These are phyloP conservation scores for Tinea semifulvella DNA, from an alignment of 2,888 invertebrate genomes.

Conservation along the genomic window DNA sequence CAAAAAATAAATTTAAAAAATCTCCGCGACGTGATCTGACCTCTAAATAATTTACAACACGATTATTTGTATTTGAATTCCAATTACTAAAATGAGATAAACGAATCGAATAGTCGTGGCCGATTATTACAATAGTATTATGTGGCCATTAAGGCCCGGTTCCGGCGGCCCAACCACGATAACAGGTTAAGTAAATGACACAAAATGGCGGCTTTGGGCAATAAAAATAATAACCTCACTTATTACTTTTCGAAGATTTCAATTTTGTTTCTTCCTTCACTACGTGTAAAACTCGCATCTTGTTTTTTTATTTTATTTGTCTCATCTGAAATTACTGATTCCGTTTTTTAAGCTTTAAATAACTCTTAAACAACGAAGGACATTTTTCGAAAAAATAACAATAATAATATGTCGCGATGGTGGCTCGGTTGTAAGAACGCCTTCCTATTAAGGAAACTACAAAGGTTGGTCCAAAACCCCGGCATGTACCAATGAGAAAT, in stretches of 20 bases:
- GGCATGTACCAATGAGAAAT: no score
- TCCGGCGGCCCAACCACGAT: conserved; percentile 36
- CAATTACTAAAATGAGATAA: conserved; percentile 37
- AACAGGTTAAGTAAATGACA: conserved; percentile 57
- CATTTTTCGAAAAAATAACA: no score
- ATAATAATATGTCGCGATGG: no score
- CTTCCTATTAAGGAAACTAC: neutral
- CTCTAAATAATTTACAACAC: conserved; percentile 12
- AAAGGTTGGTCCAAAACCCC: no score
- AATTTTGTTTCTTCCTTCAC: conserved; percentile 40
- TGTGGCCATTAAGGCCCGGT: conserved; percentile 28
- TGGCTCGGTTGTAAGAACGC: no score
- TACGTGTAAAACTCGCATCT: neutral
- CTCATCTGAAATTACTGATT: no score
- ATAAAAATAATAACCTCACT: conserved; percentile 42
- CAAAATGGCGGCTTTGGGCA: conserved; percentile 41
- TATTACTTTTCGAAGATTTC: conserved; percentile 41
- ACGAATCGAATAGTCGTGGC: conserved; percentile 39
- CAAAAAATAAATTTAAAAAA: no score
- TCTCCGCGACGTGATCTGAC: neutral
- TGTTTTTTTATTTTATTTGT: no score
- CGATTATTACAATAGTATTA: conserved; percentile 45
- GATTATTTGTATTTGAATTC: conserved; percentile 28
- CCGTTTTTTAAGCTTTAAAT: no score
- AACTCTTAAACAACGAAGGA: no score